These are phyloP conservation scores for Pollenia amentaria DNA, from an alignment of 2,888 invertebrate genomes.

Conservation along the genomic window DNA sequence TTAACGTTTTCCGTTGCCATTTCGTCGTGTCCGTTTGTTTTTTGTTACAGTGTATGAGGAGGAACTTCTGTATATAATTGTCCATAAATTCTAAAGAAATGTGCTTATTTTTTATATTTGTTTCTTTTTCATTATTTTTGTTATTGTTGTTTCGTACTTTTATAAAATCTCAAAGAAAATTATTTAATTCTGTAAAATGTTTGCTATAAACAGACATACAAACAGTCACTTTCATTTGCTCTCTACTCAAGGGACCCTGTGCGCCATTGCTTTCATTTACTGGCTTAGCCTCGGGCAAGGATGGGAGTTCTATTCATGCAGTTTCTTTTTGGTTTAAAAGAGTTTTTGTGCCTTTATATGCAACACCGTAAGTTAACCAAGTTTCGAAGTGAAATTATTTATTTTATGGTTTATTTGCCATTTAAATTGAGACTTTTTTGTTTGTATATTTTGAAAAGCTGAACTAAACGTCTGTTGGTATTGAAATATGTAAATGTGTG, in stretches of 20 bases:
- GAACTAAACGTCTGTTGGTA: constrained; percentile 22
- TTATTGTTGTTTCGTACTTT: constrained; percentile 51
- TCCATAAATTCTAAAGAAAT: constrained; percentile 73
- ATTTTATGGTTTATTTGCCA: constrained; percentile 60
- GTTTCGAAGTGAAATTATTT: constrained; percentile 63
- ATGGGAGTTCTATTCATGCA: constrained; percentile 51
- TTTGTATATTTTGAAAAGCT: not conserved
- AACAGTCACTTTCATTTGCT: constrained; percentile 25
- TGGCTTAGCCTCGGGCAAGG: constrained; percentile 48
- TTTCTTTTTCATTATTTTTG: constrained; percentile 25
- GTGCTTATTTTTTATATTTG: constrained; percentile 53
- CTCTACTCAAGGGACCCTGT: constrained; percentile 27
- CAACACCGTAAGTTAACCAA: constrained; percentile 59
- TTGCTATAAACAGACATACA: constrained; percentile 62
- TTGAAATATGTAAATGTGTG: not conserved
- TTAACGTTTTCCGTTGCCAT: constrained; percentile 72
- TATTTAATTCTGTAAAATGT: constrained; percentile 65
- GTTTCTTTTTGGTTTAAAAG: constrained; percentile 29
- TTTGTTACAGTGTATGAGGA: constrained; percentile 52
- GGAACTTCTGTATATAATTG: constrained; percentile 73
- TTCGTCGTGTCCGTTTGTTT: constrained; percentile 70
- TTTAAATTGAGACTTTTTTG: constrained; percentile 25
- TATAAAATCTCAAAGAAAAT: constrained; percentile 65
- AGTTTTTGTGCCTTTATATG: constrained; percentile 40
- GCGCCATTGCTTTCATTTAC: constrained; percentile 33